Conservation (phyloP, 92 coral and sea anemone species). For the Phymanthus crucifer region DNA sequence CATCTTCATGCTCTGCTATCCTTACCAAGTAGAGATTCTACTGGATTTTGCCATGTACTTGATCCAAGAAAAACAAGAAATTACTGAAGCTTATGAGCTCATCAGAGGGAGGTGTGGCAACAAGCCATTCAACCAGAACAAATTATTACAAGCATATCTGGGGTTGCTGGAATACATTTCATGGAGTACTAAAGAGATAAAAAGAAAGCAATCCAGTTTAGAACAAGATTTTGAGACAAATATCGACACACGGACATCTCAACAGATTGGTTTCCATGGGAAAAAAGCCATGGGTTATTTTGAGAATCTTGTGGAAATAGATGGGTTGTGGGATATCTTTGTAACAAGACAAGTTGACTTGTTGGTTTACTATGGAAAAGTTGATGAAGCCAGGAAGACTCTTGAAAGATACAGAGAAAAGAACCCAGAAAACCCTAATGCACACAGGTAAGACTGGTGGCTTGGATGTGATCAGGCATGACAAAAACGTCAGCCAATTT, state of each 20-base stretch:
- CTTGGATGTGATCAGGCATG: too few relatives aligned
- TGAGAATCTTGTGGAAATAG: slow-evolving; percentile 48
- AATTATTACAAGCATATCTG: slow-evolving; percentile 62
- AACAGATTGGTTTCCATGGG: slow-evolving; percentile 64
- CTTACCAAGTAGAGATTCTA: slow-evolving; percentile 65
- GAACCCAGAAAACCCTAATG: slow-evolving; percentile 85
- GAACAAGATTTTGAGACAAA: not conserved
- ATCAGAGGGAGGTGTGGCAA: slow-evolving; percentile 59
- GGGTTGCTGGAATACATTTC: slow-evolving; percentile 74
- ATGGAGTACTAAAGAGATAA: slow-evolving; percentile 56
- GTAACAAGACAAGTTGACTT: slow-evolving; percentile 67
- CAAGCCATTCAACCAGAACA: slow-evolving; percentile 46
- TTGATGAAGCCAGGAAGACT: slow-evolving; percentile 49
- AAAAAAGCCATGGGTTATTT: slow-evolving; percentile 66
- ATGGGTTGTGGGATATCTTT: slow-evolving; percentile 90
- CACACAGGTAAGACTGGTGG: slow-evolving; percentile 86
- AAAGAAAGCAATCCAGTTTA: not conserved
- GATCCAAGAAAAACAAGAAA: slow-evolving; percentile 54
- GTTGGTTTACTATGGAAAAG: slow-evolving; percentile 45
- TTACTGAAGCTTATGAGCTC: slow-evolving; percentile 81
- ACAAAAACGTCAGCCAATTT: not conserved
- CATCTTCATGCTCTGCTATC: slow-evolving; percentile 72
- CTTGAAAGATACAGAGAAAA: slow-evolving; percentile 69
- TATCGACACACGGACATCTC: not conserved
- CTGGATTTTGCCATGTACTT: slow-evolving; percentile 77